These are phyloP conservation scores for Cryptomyrus ogoouensis DNA, from an alignment of 2,113 vertebrate genomes.

Conservation along the genomic window DNA sequence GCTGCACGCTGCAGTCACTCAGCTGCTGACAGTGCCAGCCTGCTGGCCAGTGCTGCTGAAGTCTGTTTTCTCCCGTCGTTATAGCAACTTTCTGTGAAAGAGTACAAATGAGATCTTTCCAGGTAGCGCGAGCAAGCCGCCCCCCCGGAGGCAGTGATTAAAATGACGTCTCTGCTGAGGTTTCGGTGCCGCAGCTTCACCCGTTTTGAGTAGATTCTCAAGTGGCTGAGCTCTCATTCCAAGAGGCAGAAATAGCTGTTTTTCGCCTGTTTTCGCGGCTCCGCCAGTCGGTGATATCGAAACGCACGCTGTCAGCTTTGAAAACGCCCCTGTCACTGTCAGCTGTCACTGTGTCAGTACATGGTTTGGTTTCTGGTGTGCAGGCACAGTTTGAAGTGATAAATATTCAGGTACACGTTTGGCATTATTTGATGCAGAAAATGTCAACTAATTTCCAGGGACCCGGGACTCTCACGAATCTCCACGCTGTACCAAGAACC, in stretches of 20 bases:
- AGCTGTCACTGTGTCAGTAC: neutral
- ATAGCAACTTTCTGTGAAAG: neutral
- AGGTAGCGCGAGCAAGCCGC: neutral
- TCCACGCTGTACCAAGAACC: neutral
- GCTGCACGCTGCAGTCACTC: constrained; percentile 35
- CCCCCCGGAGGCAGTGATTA: neutral
- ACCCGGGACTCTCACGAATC: neutral
- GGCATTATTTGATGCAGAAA: neutral
- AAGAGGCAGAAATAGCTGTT: neutral
- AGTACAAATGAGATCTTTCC: neutral
- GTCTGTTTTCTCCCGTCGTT: neutral
- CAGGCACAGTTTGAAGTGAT: neutral
- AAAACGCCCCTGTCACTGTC: no score
- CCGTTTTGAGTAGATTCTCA: neutral
- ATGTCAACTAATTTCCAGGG: neutral
- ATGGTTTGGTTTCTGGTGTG: neutral
- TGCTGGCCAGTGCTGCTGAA: neutral
- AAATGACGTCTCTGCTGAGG: neutral
- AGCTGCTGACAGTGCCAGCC: constrained; percentile 32
- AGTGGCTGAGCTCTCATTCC: neutral
- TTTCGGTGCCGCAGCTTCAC: neutral
- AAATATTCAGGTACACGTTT: neutral
- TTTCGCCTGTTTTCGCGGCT: neutral
- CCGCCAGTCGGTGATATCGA: neutral
- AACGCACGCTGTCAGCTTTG: neutral